Evolutionary conservation across 2,888 invertebrate species (phyloP).

Genomic region (Nowickia ferox): DNA sequence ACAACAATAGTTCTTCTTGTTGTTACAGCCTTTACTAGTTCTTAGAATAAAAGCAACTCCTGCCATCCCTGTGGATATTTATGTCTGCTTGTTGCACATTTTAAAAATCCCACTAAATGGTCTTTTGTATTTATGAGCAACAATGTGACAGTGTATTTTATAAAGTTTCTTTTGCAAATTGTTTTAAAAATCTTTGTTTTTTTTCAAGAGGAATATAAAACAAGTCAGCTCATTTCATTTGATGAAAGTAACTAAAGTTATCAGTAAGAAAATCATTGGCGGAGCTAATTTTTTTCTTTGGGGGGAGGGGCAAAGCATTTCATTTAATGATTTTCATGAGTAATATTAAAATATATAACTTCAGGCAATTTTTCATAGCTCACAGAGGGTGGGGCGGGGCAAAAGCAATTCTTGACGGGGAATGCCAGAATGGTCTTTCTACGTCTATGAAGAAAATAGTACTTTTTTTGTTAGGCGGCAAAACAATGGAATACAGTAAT

Average conservation of each 20-base stretch:
- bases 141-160: not conserved
- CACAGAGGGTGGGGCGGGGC: no score
- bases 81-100: conserved; percentile 49
- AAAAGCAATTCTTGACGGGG: no score
- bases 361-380: no score
- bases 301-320: no score
- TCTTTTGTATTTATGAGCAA: conserved; percentile 21
- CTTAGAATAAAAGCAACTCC: not conserved
- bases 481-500: conserved; percentile 25
- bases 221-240: conserved; percentile 4
- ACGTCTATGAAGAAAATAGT: not conserved
- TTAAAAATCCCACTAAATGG: not conserved
- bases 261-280: not conserved
- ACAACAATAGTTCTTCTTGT: conserved; percentile 44
- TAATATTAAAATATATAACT: no score
- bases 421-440: no score
- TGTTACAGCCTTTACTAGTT: not conserved
- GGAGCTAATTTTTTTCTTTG: no score
- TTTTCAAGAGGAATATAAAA: not conserved
- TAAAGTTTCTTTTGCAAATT: not conserved
- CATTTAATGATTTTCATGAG: no score
- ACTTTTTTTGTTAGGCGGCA: not conserved
- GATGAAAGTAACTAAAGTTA: conserved; percentile 36
- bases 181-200: no score
- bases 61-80: conserved; percentile 4